Conservation (phyloP, 2,113 vertebrate species). For the Cottus gobio region DNA sequence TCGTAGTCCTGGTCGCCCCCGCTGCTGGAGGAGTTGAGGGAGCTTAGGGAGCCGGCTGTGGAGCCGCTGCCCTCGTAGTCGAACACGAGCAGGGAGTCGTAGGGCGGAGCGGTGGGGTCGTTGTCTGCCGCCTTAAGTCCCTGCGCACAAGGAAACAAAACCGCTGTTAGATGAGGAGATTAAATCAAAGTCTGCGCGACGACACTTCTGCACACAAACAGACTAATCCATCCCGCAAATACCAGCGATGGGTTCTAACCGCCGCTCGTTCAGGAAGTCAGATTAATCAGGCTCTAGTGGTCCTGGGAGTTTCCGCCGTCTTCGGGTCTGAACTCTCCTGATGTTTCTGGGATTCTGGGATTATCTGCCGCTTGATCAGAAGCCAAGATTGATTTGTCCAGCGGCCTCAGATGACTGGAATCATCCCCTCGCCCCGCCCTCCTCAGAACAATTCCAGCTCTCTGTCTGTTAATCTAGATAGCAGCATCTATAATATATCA, state of each 20-base stretch:
- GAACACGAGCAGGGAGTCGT: slow-evolving; percentile 98
- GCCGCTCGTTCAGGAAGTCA: slow-evolving; percentile 63
- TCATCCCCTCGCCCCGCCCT: background rate
- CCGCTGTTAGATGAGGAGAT: slow-evolving; percentile 44
- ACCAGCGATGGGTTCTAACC: slow-evolving; percentile 34
- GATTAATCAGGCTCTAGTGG: slow-evolving; percentile 60
- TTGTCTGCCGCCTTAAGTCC: slow-evolving; percentile 98
- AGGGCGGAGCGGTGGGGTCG: slow-evolving; percentile 95
- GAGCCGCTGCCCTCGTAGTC: slow-evolving; percentile 98
- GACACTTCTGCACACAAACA: slow-evolving; percentile 42
- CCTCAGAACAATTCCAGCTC: slow-evolving; percentile 3
- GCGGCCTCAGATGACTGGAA: slow-evolving; percentile 39
- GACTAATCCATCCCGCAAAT: slow-evolving; percentile 50
- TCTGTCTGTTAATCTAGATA: slow-evolving; percentile 33
- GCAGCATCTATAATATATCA: slow-evolving; percentile 42
- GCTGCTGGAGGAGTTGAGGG: slow-evolving; percentile 97
- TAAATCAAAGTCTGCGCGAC: slow-evolving; percentile 26
- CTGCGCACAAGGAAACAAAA: slow-evolving; percentile 76
- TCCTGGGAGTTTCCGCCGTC: slow-evolving; percentile 39
- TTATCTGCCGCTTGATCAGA: slow-evolving; percentile 69
- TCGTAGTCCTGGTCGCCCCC: slow-evolving; percentile 99
- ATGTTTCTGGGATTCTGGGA: slow-evolving; percentile 62
- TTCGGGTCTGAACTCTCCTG: slow-evolving; percentile 42
- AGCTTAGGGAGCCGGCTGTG: slow-evolving; percentile 96
- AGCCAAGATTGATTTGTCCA: slow-evolving; percentile 61